phyloP scores from a whole-genome alignment of 2,113 vertebrate species.

The Corynorhinus townsendii region DNA sequence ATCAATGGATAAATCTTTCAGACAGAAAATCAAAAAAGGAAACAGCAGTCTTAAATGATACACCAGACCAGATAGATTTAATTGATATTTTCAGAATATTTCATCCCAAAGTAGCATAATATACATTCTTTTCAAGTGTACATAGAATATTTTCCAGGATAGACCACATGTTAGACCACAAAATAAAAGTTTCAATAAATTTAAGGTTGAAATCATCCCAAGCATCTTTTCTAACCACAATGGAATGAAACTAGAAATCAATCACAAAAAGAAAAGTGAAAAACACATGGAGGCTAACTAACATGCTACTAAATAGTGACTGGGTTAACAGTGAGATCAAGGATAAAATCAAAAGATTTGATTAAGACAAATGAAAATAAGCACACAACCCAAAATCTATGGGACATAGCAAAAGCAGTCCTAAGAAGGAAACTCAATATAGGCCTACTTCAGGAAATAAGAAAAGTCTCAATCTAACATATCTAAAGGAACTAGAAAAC shows the following conservation, averaged over 20 bases:
- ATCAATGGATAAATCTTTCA: no score
- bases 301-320: background rate
- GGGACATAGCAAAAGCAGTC: no score
- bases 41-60: background rate
- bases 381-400: no score
- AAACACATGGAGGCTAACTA: background rate
- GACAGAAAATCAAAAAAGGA: no score
- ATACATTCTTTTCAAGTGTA: no score
- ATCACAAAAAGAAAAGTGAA: background rate
- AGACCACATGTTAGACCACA: background rate
- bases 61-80: background rate
- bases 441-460: no score
- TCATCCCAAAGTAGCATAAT: background rate
- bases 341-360: no score
- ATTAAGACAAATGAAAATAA: no score
- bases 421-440: no score
- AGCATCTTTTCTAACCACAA: background rate
- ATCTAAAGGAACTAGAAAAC: no score
- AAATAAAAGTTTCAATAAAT: background rate
- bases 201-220: background rate
- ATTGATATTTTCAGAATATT: background rate
- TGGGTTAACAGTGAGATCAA: background rate
- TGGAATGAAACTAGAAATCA: background rate
- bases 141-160: no score
- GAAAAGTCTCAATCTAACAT: no score